Percentiles rank a stretch among this genome's conserved stretches.
These are phyloP conservation scores for Colostygia pectinataria DNA, from an alignment of 2,888 invertebrate species.

Conservation along the genomic window DNA sequence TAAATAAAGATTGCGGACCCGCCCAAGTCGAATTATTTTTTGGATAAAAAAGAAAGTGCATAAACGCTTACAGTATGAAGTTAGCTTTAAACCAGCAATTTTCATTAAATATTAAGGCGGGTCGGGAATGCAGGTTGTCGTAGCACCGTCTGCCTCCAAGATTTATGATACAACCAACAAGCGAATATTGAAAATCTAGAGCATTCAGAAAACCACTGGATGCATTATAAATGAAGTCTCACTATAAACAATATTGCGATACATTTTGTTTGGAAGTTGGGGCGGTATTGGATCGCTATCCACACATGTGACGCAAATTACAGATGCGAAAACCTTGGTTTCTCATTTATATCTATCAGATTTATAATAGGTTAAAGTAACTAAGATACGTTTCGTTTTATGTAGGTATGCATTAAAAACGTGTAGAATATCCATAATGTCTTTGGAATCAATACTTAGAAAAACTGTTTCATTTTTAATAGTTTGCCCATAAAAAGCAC, in stretches of 20 bases:
- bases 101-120: slow-evolving; percentile 76
- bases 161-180: slow-evolving; percentile 77
- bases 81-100: slow-evolving; percentile 57
- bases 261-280: slow-evolving; percentile 24
- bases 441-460: no score
- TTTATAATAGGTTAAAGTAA: background rate
- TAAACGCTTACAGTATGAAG: no score
- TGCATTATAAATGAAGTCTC: slow-evolving; percentile 57
- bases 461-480: no score
- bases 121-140: slow-evolving; percentile 72
- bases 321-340: slow-evolving; percentile 4
- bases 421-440: no score
- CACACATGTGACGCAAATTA: slow-evolving; percentile 20
- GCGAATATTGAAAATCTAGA: slow-evolving; percentile 76
- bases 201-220: slow-evolving; percentile 64
- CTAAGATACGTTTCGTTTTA: no score
- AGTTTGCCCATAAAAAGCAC: no score
- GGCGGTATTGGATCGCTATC: slow-evolving; percentile 17
- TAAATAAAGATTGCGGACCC: no score
- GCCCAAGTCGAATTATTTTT: no score
- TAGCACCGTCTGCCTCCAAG: slow-evolving; percentile 60
- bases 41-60: no score
- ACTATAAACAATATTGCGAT: slow-evolving; percentile 32
- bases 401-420: no score
- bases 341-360: slow-evolving; percentile 1